Percentiles rank a stretch among this genome's conserved stretches.
Conservation (phyloP, 2,888 invertebrate species). For the Notocelia uddmanniana region DNA sequence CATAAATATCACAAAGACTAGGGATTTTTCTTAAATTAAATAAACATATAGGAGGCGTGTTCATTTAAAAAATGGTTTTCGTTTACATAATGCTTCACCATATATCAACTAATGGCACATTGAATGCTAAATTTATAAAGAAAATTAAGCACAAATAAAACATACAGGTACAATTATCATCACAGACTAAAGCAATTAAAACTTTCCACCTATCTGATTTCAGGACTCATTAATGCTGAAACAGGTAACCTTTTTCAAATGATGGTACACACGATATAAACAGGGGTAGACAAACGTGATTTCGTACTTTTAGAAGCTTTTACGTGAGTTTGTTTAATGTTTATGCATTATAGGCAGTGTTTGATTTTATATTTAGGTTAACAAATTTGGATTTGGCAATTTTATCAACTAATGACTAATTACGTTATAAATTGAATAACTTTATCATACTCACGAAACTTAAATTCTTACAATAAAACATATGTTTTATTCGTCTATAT, state of each 20-base stretch:
- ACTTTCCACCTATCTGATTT: slow-evolving; percentile 35
- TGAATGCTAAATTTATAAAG: background rate
- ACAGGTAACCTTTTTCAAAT: slow-evolving; percentile 30
- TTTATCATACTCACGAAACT: no score
- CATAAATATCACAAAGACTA: no score
- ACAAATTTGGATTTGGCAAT: no score
- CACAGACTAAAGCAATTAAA: slow-evolving; percentile 35
- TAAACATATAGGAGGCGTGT: no score
- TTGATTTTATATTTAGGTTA: background rate
- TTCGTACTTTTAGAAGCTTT: slow-evolving; percentile 4
- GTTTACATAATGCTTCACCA: no score
- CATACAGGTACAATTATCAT: background rate
- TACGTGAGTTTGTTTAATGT: background rate
- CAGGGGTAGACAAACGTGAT: background rate
- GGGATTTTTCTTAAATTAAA: no score
- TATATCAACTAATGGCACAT: background rate
- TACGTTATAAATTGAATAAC: no score
- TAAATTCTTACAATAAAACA: no score
- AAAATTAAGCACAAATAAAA: slow-evolving; percentile 2
- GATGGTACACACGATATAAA: slow-evolving; percentile 11
- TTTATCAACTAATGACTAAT: no score
- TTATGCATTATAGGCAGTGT: background rate
- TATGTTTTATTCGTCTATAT: no score
- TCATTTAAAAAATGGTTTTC: no score
- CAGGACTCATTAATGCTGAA: slow-evolving; percentile 21